Evolutionary conservation across 2,113 vertebrate species (phyloP), one percentile per base, ranked within the genome.

Genomic region (Ramphastos sulfuratus): DNA sequence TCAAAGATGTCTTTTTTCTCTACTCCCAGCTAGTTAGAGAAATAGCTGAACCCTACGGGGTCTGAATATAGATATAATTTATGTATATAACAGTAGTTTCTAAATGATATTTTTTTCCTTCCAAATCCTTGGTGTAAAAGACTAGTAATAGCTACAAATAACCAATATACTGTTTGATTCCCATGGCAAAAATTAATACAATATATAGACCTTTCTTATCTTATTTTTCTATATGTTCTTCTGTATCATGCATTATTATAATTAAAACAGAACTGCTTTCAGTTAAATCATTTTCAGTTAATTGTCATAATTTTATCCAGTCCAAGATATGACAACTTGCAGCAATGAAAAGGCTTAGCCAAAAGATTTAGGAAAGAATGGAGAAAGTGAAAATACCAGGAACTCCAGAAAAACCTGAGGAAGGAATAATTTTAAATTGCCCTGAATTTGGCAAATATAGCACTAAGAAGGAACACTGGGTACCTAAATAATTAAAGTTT

Each of bases 401-500:
- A 87, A 89, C 44, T 58, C 79, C 0, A 25, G 39, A 85, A 94
- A 91, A 95, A 92, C 17, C 39, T 37, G 27, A 79, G 46, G 39
- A 85, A 87, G n/a, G 56, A 89, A 89, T 83, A 73, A 95, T 80
- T 94, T 76, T 33, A 92, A 78, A 60, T 92, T 82, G 61, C 21
- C 94, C 71, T 91, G 46, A 95, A 82, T 90, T 96, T 83, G 90
- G 91, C 93, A 96, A 95, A 96, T 74, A 87, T 42, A 78, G 72
- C 1, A 4, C 82, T 94, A 93, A 91, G 67, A 87, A 91, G 71
- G 71, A 92, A 83, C 84, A 92, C 3, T 76, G 87, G 95, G 82
- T 96, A 93, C 71, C 90, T 90, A 92, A 92, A 95, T 95, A 95
- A 96, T 97, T 95, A 84, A 95, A 95, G 85, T 93, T 96, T 95